phyloP scores from a whole-genome alignment of 1,140 invertebrate species.

The Hypsibius dujardini region DNA sequence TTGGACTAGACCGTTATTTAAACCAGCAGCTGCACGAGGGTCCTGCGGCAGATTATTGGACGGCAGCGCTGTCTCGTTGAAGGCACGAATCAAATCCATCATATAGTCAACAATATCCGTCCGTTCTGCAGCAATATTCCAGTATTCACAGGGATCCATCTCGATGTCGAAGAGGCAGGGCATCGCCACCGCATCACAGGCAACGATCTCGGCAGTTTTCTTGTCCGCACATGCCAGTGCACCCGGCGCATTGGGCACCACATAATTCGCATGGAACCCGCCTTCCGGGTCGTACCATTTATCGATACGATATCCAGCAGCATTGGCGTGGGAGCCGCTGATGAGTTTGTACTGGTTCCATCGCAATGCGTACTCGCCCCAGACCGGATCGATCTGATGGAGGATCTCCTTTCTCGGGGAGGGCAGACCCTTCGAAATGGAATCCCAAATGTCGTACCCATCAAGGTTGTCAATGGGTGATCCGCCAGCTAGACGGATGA shows the following conservation, averaged over 20 bases:
- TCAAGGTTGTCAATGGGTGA: constrained; percentile 39
- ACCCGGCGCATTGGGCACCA: background rate
- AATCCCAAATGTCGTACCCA: constrained; percentile 56
- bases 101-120: constrained; percentile 25
- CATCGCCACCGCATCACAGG: constrained; percentile 42
- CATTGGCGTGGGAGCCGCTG: constrained; percentile 38
- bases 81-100: background rate
- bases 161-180: constrained; percentile 61
- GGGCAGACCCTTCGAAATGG: constrained; percentile 40
- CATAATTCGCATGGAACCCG: background rate
- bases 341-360: constrained; percentile 63
- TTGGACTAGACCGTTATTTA: background rate
- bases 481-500: constrained; percentile 30
- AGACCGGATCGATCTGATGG: constrained; percentile 72
- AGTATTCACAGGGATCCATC: constrained; percentile 62
- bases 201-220: background rate
- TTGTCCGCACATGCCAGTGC: background rate
- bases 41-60: background rate
- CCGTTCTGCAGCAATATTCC: constrained; percentile 48
- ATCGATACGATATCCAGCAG: constrained; percentile 38
- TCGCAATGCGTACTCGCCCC: constrained; percentile 48
- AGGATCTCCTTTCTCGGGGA: constrained; percentile 49
- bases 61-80: constrained; percentile 16
- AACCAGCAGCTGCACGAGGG: background rate
- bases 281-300: background rate